Base-by-base conservation (phyloP, 2,888 invertebrate genomes). In the Clepsis dumicolana region DNA sequence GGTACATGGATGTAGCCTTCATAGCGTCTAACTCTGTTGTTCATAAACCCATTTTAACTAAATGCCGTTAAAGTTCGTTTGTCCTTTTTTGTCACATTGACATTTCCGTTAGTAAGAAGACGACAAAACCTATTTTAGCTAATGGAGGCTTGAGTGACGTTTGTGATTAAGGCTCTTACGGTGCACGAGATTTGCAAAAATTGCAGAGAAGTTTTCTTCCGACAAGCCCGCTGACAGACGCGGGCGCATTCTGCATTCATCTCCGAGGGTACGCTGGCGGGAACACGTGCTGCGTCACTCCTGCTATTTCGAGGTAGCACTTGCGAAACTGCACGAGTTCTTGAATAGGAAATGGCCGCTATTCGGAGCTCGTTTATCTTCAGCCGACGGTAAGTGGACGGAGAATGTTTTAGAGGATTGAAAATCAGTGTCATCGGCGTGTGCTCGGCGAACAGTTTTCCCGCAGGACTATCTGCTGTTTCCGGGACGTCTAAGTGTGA, bases 341-440 rank as follows among this genome's bases (percentile, higher is more conserved):
- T 59, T 59, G 50, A 59, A 59, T 38, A 38, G 25, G 21, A 65
- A 65, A 59, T 52, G 50, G 50, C 56, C 32, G 57, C 14, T 59
- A 27, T 59, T 59, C 18, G 16, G 14, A 18, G 59, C 35, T 65
- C 65, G 50, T 65, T n/a, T 18, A 41, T 64, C 35, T 64, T 50
- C 35, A 52, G 48, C 54, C 32, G 14, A 32, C 7, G 10, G 35
- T 38, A 25, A 48, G 25, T 32, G 44, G 16, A 56, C 44, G n/a
- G 48, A 14, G 12, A 56, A 57, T 57, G 35, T 50, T 57, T 48
- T n/a, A 56, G 56, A 18, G 32, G 57, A 50, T 64, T 57, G 35
- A 16, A 48, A 64, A 57, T 57, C 48, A 35, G 18, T 64, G 64
- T 57, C 41, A 44, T 14, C 24, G 14, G 35, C n/a, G 63, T n/a